phyloP scores from a whole-genome alignment of 2,888 invertebrate species.

The Tipula unca region DNA sequence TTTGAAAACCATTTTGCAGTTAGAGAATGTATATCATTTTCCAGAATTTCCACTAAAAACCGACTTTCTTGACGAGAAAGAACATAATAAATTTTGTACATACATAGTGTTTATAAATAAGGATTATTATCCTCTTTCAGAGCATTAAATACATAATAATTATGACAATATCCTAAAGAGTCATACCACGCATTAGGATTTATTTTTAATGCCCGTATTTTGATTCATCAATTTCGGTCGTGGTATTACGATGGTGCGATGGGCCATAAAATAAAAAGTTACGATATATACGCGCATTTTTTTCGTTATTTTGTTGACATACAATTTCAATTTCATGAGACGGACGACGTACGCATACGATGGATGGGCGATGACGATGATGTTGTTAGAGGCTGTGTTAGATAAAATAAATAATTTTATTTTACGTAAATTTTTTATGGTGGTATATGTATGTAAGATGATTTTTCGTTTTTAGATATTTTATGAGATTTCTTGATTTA shows the following conservation, averaged over 20 bases:
- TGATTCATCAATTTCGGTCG: not conserved
- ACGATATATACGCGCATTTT: not conserved
- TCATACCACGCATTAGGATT: not conserved
- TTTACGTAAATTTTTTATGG: not conserved
- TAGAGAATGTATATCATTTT: no score
- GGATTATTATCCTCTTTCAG: not conserved
- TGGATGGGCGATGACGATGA: not conserved
- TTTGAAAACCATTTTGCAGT: no score
- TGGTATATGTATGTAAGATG: not conserved
- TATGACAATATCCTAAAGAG: not conserved
- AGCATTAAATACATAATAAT: not conserved
- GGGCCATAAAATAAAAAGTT: not conserved
- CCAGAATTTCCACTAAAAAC: no score
- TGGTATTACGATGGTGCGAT: not conserved
- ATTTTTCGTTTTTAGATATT: not conserved
- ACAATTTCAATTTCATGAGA: not conserved
- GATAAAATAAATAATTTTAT: not conserved
- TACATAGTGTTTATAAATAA: not conserved
- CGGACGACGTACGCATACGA: not conserved
- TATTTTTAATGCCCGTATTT: not conserved
- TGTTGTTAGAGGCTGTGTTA: not conserved
- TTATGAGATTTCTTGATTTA: constrained; percentile 14
- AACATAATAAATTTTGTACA: no score
- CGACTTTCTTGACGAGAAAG: no score
- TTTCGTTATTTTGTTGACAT: not conserved